These are phyloP conservation scores for Bambusicola thoracicus DNA, from an alignment of 2,113 vertebrate genomes.

Conservation along the genomic window DNA sequence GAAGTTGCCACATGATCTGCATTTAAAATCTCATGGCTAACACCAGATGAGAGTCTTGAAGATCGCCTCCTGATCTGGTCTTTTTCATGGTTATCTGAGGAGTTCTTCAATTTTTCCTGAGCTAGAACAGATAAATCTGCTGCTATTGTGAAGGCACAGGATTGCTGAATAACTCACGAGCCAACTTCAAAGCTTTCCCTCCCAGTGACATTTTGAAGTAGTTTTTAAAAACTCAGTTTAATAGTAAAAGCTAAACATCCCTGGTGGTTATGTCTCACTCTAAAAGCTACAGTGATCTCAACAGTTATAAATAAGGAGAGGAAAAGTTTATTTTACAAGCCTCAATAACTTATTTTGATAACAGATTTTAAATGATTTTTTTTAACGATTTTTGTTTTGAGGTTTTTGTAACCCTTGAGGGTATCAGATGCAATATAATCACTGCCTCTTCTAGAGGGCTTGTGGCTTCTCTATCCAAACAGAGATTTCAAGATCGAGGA, in stretches of 20 bases:
- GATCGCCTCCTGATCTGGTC: slow-evolving; percentile 78
- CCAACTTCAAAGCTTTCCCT: not conserved
- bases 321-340: not conserved
- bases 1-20: slow-evolving; percentile 54
- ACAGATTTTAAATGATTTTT: not conserved
- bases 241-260: not conserved
- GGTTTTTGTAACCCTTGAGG: not conserved
- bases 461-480: not conserved
- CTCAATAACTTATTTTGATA: not conserved
- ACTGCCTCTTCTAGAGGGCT: not conserved
- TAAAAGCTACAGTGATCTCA: not conserved
- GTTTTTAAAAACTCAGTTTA: not conserved
- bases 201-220: not conserved
- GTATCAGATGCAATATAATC: not conserved
- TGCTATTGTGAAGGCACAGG: not conserved
- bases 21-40: slow-evolving; percentile 71
- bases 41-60: slow-evolving; percentile 72
- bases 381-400: too few relatives aligned
- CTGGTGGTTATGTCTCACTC: not conserved
- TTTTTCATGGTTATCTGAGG: slow-evolving; percentile 72
- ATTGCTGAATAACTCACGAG: not conserved
- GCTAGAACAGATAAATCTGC: slow-evolving; percentile 59
- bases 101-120: slow-evolving; percentile 77
- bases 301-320: not conserved
- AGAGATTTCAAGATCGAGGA: not conserved